Conservation (phyloP, 2,888 invertebrate species). For the Ptilodon capucinus region DNA sequence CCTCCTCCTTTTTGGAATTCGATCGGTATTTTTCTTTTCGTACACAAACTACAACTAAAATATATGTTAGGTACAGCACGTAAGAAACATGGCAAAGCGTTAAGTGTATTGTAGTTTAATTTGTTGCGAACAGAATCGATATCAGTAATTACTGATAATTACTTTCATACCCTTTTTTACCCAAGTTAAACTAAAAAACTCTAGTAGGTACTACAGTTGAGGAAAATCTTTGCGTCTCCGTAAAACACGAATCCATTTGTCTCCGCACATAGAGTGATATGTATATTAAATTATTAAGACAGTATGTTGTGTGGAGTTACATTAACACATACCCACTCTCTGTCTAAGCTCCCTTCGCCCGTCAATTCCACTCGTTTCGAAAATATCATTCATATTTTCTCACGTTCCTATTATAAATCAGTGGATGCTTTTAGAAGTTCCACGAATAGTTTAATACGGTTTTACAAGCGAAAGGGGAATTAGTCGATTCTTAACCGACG, state of each 20-base stretch:
- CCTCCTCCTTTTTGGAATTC: no score
- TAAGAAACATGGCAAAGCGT: no score
- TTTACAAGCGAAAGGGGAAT: conserved; percentile 64
- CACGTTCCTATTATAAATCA: conserved; percentile 67
- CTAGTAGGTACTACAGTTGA: no score
- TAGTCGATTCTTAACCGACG: conserved; percentile 55
- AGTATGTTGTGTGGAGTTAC: conserved; percentile 7
- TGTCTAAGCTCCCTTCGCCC: conserved; percentile 1
- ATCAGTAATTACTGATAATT: no score
- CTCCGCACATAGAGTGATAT: conserved; percentile 12
- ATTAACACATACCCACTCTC: conserved; percentile 5
- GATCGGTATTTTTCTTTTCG: no score
- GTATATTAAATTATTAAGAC: conserved; percentile 5
- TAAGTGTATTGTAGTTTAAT: no score
- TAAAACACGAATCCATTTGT: background rate
- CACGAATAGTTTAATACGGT: conserved; percentile 67
- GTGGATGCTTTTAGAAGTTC: conserved; percentile 63
- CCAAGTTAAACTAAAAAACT: no score
- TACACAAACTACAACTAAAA: no score
- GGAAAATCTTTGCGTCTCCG: no score
- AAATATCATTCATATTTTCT: conserved; percentile 59
- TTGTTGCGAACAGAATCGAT: no score
- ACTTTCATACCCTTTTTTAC: no score
- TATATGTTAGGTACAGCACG: no score
- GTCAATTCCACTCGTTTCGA: conserved; percentile 29